Evolutionary conservation across 2,797 vertebrate genomes (phyloP).

Genomic region (Falco naumanni): DNA sequence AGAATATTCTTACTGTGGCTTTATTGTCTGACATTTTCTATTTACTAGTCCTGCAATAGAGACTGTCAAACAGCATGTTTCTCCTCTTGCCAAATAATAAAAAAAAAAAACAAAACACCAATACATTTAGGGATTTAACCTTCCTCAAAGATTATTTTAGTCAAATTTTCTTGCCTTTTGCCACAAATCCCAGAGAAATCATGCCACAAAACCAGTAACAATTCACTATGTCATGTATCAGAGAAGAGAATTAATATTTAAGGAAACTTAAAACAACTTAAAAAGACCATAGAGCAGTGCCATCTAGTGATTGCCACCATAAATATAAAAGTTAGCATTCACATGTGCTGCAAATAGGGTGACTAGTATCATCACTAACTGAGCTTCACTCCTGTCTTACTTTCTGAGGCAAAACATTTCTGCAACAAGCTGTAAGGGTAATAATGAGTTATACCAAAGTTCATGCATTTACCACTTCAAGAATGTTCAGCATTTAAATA

Average conservation of each 20-base stretch:
- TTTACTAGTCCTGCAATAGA: neutral
- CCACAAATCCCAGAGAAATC: neutral
- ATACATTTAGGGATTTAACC: neutral
- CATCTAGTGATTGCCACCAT: constrained; percentile 51
- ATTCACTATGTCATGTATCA: neutral
- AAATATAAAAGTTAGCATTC: neutral
- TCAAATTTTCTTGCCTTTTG: neutral
- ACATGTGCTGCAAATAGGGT: neutral
- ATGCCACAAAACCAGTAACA: neutral
- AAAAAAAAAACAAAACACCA: neutral
- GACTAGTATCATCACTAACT: neutral
- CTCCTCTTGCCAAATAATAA: neutral
- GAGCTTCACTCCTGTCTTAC: neutral
- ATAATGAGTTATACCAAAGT: neutral
- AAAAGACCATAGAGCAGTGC: constrained; percentile 53
- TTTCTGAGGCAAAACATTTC: neutral
- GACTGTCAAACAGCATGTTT: neutral
- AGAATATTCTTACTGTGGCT: neutral
- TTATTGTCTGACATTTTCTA: neutral
- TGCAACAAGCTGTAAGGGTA: neutral
- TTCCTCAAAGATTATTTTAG: neutral
- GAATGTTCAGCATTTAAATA: neutral
- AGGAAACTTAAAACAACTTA: neutral
- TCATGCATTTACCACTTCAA: neutral
- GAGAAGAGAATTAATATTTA: neutral